Evolutionary conservation across 2,888 invertebrate species (phyloP), one percentile per base, ranked within the genome.

Genomic region (Mellilla xanthometata): DNA sequence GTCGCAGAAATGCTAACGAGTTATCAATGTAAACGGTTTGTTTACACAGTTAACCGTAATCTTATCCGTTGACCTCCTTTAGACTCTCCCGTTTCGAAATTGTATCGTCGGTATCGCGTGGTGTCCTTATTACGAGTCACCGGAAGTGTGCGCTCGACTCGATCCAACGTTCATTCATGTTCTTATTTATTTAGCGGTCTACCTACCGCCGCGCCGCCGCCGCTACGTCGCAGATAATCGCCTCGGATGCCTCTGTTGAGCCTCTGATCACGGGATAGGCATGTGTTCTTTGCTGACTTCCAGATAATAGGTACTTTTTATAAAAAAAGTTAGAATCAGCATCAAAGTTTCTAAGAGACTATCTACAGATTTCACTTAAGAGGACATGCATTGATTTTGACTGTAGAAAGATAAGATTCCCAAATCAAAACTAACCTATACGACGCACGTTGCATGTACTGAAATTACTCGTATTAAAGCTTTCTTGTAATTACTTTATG

Each of bases 11-110:
- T 76, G 72, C 80, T 79, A 81, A 76, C 77, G 68, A 84, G 80
- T 84, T 87, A 89, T 88, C 86, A 85, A 84, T 81, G 82, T 85
- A 83, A 84, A 84, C 86, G 82, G 84, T 84, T 83, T 87, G 85
- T 88, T 88, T 88, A 87, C 86, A 80, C 85, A 83, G 86, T 84
- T 77, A 83, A 76, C 80, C 77, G 85, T 87, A 88, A 88, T 89
- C 88, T 88, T 89, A 89, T 89, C 89, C 87, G 80, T 79, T 84
- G 87, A 82, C 88, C 89, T 86, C 84, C 83, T 89, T 24, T 88
- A 84, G 76, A 81, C 77, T 79, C 79, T 87, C 86, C 88, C 83
- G 88, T 87, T 86, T 86, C 82, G 83, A 87, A 87, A 86, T 85
- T 78, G 78, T 86, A 87, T 75, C 80, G 77, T 40, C 69, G 76